Evolutionary conservation across 2,113 vertebrate species (phyloP).

Genomic region (Diglossa brunneiventris): DNA sequence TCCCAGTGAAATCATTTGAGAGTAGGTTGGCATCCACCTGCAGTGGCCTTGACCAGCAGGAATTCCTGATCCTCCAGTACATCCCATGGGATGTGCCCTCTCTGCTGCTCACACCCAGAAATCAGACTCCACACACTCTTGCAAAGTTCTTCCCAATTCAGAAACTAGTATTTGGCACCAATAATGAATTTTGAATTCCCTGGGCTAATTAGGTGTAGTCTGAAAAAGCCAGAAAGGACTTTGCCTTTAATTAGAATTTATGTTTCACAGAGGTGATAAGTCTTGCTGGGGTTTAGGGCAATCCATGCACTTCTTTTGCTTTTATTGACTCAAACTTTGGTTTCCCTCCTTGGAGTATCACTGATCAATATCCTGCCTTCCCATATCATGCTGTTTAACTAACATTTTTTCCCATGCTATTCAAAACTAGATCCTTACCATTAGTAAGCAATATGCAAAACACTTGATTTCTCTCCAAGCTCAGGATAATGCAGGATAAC

Average conservation of each 20-base stretch:
- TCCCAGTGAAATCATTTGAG: rapidly evolving
- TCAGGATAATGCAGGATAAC: neutral
- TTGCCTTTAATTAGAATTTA: neutral
- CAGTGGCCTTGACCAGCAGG: neutral
- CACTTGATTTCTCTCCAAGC: neutral
- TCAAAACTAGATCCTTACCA: neutral
- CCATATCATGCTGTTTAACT: neutral
- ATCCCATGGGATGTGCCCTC: neutral
- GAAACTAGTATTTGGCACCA: neutral
- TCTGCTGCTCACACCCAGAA: neutral
- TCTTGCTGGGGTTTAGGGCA: neutral
- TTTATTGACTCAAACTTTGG: neutral
- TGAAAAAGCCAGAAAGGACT: neutral
- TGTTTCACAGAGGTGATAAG: neutral
- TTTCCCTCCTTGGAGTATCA: neutral
- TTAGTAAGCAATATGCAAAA: neutral
- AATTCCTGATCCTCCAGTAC: neutral
- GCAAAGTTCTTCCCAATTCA: neutral
- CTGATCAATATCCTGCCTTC: neutral
- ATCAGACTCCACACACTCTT: neutral
- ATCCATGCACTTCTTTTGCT: neutral
- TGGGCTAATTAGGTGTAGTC: neutral
- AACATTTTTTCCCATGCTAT: neutral
- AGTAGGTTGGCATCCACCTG: neutral
- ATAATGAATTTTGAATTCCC: neutral